Conservation (phyloP, 2,888 invertebrate species). For the Allacma fusca region DNA sequence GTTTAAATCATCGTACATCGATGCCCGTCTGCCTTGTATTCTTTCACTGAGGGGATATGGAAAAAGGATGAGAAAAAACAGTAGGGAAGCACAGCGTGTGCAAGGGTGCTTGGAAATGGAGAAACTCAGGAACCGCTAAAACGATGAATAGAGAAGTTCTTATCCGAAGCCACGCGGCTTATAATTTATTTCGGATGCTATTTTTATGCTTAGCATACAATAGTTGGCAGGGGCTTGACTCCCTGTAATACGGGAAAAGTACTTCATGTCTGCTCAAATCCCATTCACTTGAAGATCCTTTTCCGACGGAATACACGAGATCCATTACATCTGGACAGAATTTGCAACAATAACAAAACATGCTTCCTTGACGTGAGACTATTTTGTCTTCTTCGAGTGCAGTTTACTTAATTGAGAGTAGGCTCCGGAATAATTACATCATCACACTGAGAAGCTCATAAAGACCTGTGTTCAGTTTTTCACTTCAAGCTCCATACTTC, state of each 20-base stretch:
- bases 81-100: background rate
- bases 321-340: constrained; percentile 22
- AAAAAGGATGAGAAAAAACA: background rate
- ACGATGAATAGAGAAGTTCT: constrained; percentile 19
- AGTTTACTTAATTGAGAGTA: no score
- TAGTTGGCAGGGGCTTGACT: constrained; percentile 45
- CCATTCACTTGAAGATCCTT: background rate
- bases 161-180: constrained; percentile 35
- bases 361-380: background rate
- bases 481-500: no score
- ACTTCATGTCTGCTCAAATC: background rate
- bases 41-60: background rate
- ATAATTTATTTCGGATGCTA: constrained; percentile 45
- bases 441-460: no score
- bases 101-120: constrained; percentile 1
- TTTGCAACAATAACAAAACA: constrained; percentile 13
- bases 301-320: background rate
- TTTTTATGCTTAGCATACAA: constrained; percentile 39
- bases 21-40: background rate
- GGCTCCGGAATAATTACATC: no score
- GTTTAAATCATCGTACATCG: constrained; percentile 13
- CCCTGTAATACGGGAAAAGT: constrained; percentile 8
- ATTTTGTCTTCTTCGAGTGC: no score
- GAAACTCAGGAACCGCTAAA: constrained; percentile 13
- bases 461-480: no score